Evolutionary conservation across 2,888 invertebrate genomes (phyloP), one percentile per base, ranked within the genome.

Genomic region (Philhelius pedissequus): DNA sequence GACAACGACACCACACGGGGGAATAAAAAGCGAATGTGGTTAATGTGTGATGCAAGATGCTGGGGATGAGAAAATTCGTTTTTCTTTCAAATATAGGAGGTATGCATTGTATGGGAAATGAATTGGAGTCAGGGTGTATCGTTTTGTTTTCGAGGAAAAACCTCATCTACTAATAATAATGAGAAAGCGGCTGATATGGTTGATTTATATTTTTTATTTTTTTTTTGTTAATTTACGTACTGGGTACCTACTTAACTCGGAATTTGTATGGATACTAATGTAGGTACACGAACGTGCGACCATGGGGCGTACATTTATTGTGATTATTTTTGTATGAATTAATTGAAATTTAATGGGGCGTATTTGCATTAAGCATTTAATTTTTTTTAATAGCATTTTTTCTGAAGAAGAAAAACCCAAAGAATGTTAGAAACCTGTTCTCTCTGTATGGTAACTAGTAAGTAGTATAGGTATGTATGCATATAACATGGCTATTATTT

Each of bases 11-110:
- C 38, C 20, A 70, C 35, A 13, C 58, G 62, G 68, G 60, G 64
- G 22, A 64, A 32, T 48, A 73, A 43, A 62, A 62, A 68, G 27
- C 60, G 22, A 68, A 79, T 54, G 64, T 48, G 54, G 58, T 54
- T 52, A 74, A 74, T 75, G 38, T 74, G 78, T 83, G 84, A 80
- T 76, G 84, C 80, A 84, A 84, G 84, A 84, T 60, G 71, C 62
- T 75, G 70, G 66, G 66, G 80, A 75, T 84, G 84, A 54, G 84
- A 84, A 84, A 84, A 84, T 71, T 70, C 54, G 66, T 60, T 50
- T 84, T 80, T 75, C 68, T 68, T 75, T 68, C 45, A 48, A 20
- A 69, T 20, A 13, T 35, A 32, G 2, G 2, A 40, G 60, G 15
- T 27, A 60, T 27, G 27, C 6, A 43, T 27, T 43, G 43, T 62